phyloP scores from a whole-genome alignment of 2,797 vertebrate genomes.

The Selene dorsalis region DNA sequence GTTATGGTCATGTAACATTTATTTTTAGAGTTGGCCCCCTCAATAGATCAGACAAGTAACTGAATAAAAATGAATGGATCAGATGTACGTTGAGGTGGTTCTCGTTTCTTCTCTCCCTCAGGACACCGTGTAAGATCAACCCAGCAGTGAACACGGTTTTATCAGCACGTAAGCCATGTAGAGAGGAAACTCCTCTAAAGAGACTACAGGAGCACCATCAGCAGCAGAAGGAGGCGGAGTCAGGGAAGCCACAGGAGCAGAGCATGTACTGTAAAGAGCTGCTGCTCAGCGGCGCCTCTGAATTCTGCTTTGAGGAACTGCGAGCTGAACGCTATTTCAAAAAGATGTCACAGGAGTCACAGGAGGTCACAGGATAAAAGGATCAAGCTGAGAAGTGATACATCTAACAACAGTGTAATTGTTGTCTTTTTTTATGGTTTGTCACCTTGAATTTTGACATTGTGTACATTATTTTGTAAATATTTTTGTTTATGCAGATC shows the following conservation, averaged over 20 bases:
- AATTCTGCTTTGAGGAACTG: conserved; percentile 97
- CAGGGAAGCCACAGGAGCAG: conserved; percentile 84
- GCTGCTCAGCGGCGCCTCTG: conserved; percentile 90
- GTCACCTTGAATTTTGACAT: conserved; percentile 10
- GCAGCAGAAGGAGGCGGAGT: conserved; percentile 81
- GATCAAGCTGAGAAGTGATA: conserved; percentile 42
- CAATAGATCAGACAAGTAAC: neutral
- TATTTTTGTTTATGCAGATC: conserved; percentile 12
- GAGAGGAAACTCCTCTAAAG: conserved; percentile 89
- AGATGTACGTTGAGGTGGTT: too few species aligned
- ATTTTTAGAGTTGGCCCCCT: neutral
- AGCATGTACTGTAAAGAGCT: conserved; percentile 96
- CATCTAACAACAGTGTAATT: neutral
- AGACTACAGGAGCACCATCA: conserved; percentile 88
- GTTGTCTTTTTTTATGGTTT: neutral
- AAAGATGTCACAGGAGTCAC: conserved; percentile 77
- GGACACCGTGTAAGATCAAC: conserved; percentile 96
- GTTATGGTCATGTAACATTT: neutral
- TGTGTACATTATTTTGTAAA: conserved; percentile 42
- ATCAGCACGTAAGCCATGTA: conserved; percentile 88
- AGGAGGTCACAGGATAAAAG: conserved; percentile 20
- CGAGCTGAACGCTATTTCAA: conserved; percentile 91
- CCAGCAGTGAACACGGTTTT: conserved; percentile 90
- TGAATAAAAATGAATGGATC: neutral
- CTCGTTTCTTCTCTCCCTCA: conserved; percentile 59